Base-by-base conservation (phyloP, 2,888 invertebrate genomes). In the Tenthredo notha region DNA sequence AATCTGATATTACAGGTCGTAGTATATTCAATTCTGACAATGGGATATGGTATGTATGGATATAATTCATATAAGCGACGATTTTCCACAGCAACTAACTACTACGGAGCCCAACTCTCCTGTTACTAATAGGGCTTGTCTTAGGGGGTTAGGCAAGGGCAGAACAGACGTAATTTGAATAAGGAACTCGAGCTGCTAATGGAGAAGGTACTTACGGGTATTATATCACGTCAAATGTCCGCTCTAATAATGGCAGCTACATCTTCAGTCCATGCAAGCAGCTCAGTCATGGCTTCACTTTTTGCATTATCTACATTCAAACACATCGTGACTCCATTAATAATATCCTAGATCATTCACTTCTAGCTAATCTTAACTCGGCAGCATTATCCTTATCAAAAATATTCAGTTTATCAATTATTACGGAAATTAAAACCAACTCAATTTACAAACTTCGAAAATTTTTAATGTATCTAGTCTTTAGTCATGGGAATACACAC, bases 101-200 rank as follows among this genome's bases (percentile, higher is more conserved):
- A 18, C 67, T 33, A 29, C 18, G 18, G 47, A 25, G 70, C 33
- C 21, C 83, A 83, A 70, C 43, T 83, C 86, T 87, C 88, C 86
- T 86, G 88, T 86, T 88, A 88, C 88, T 89, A 89, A 89, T 87
- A 89, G 88, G 86, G 86, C 86, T 83, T 47, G 83, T 70, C 83
- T 83, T 50, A 25, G 61, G 58, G 80, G 86, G 87, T 88, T 83
- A 88, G 86, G 84, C 86, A 33, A 25, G 67, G 15, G 47, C 83
- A 83, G 67, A 65, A 83, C 83, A 83, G 83, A 83, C 83, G 47
- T 70, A 83, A 90, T 88, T 88, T 88, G 86, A 88, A 89, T 88
- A 87, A 88, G 87, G 61, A 87, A 86, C 87, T 87, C 85, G 85
- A 85, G 85, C 84, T 74, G 86, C 87, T 89, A 90, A 90, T 87